Evolutionary conservation across 2,113 vertebrate species (phyloP), one percentile per base, ranked within the genome.

Genomic region (Nycticryphes semicollaris): DNA sequence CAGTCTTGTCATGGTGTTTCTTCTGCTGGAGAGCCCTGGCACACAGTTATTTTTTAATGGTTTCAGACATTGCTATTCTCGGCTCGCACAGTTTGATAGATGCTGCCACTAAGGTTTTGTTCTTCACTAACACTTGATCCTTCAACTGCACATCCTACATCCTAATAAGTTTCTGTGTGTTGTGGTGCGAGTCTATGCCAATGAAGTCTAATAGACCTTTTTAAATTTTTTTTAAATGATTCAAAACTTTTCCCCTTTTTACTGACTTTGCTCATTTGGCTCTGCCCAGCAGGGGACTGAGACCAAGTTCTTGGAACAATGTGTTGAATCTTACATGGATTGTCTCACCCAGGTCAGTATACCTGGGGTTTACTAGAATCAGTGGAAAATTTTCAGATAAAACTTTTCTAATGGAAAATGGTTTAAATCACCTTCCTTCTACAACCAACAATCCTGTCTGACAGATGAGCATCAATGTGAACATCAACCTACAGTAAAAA

Each of bases 1-100:
- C 0, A 0, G 39, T 31, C 59, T 87, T 77, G 48, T 51, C 63
- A 68, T 0, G 73, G 28, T 1, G 0, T 43, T 80, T 56, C 19
- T 57, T 63, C 48, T 57, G 24, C 15, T 1, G 0, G 14, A n/a
- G 23, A 41, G 10, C 77, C 59, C 33, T 68, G 24, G 11, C 14
- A 47, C 4, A 24, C 6, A 8, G 2, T 9, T 81, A 31, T 21
- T 47, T 80, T 51, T 64, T 45, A 60, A 27, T 37, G 33, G 28
- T 41, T 84, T 75, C 84, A 72, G 66, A 67, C 62, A 14, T 45
- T 21, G 43, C 9, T 47, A 25, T 41, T 47, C 45, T 73, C 4
- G 6, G 39, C 50, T 90, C 14, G 8, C 8, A 31, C 5, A 33
- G 6, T 62, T 62, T 30, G 30, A 60, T 24, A 74, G 50, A 69